Evolutionary conservation across 2,113 vertebrate species (phyloP).

Genomic region (Bos taurus): ARS-UCD2.0 NC_037337.1:85932001-85932500

Average conservation of each 20-base stretch:
- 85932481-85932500: not conserved
- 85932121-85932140: not conserved
- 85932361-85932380: not conserved
- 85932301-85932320: not conserved
- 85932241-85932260: not conserved
- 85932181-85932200: not conserved
- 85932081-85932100: not conserved
- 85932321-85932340: not conserved
- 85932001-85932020: not conserved
- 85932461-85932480: conserved; percentile 22
- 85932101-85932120: not conserved
- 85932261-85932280: not conserved
- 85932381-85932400: not conserved
- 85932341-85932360: not conserved
- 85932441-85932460: conserved; percentile 42
- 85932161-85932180: not conserved
- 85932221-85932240: not conserved
- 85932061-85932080: not conserved
- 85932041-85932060: not conserved
- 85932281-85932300: not conserved
- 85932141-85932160: not conserved
- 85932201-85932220: not conserved
- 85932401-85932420: not conserved
- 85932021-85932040: not conserved
- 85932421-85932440: not conserved